These are phyloP conservation scores for Thunnus thynnus DNA, from an alignment of 2,113 vertebrate species.

Conservation along the genomic window DNA sequence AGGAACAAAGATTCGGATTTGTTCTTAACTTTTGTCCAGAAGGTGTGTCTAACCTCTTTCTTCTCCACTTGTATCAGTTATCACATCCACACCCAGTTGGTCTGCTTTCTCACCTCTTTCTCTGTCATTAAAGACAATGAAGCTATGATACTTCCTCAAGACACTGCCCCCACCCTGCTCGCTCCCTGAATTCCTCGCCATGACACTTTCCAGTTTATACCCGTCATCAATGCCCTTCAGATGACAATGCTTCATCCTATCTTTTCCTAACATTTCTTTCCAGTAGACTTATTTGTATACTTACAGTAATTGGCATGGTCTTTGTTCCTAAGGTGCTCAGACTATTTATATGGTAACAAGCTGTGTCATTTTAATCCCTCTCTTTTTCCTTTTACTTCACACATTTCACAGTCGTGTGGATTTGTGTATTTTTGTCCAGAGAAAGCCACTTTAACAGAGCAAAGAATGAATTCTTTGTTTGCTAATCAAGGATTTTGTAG, in stretches of 20 bases:
- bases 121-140: constrained; percentile 34
- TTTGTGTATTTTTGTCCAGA: constrained; percentile 12
- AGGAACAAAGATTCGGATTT: no score
- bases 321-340: no score
- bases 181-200: not conserved
- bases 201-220: not conserved
- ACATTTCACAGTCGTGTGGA: not conserved
- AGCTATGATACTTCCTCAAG: not conserved
- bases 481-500: constrained; percentile 41
- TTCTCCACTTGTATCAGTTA: constrained; percentile 20
- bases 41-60: not conserved
- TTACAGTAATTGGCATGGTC: no score
- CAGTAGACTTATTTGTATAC: not conserved
- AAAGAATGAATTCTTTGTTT: constrained; percentile 44
- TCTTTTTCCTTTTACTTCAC: not conserved
- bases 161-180: not conserved
- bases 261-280: not conserved
- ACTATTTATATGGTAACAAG: not conserved
- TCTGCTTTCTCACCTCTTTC: not conserved
- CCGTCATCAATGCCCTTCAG: not conserved
- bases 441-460: constrained; percentile 18
- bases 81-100: constrained; percentile 15
- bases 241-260: not conserved
- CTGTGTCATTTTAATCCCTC: constrained; percentile 6
- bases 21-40: no score